A percentile compares a stretch with the other conserved stretches of the same genome.
Conservation (phyloP, 1,140 invertebrate genomes). For the Laodelphax striatellus region DNA sequence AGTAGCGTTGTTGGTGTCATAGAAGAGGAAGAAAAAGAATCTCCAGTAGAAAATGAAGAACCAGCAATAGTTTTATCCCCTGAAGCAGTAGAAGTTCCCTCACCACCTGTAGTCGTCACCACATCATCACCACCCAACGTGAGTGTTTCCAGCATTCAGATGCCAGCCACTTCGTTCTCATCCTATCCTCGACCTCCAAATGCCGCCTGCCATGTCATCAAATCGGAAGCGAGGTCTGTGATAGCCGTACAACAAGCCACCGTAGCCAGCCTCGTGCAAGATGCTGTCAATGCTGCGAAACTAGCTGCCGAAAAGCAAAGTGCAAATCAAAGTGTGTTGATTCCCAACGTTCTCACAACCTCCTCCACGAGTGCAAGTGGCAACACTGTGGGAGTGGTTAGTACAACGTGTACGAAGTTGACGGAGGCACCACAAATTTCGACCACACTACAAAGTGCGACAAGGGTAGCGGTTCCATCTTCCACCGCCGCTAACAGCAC, state of each 20-base stretch:
- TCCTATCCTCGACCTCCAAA: conserved; percentile 11
- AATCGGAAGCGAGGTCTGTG: conserved; percentile 8
- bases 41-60: background rate
- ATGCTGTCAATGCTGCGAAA: conserved; percentile 25
- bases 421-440: conserved; percentile 7
- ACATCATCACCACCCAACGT: conserved; percentile 38
- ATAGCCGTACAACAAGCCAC: conserved; percentile 18
- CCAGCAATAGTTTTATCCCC: background rate
- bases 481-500: background rate
- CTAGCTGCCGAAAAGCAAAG: conserved; percentile 17
- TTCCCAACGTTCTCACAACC: conserved; percentile 7
- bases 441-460: background rate
- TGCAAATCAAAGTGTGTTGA: conserved; percentile 3
- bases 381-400: conserved; percentile 4
- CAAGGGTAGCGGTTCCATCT: background rate
- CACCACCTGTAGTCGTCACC: background rate
- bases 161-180: conserved; percentile 20
- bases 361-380: background rate
- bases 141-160: conserved; percentile 30
- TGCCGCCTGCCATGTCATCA: conserved; percentile 3
- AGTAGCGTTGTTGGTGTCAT: too few relatives aligned
- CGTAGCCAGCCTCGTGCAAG: conserved; percentile 25
- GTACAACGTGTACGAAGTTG: conserved; percentile 7
- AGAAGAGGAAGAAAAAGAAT: too few relatives aligned
- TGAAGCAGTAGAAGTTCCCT: background rate